Base-by-base conservation (phyloP, 1,140 invertebrate species). In the Neodiprion virginianus region DNA sequence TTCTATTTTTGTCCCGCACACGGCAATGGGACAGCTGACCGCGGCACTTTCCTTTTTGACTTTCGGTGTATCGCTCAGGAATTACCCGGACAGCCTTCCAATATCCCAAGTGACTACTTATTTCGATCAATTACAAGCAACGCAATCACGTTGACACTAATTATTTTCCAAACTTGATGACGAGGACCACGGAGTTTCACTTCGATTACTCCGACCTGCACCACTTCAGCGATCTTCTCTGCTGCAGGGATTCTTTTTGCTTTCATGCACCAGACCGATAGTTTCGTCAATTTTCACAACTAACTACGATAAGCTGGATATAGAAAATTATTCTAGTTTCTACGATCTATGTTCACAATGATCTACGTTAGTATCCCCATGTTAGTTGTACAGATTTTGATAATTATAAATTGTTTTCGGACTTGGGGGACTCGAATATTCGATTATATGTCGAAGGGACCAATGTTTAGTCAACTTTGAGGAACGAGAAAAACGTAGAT, bases 1-100 rank as follows among this genome's bases (percentile, higher is more conserved):
- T 76, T 82, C 82, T 88, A 88, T 86, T 88, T 86, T 85, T 78
- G 72, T 50, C 76, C 28, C 28, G 28, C 28, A 40, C 78, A 70
- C 53, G 53, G 53, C 53, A 5, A 61, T 61, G 11, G 53, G 53
- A 61, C 53, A 61, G 53, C 53, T 61, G 53, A 61, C 53, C 53
- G 14, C 28, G 28, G 28, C 28, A 40, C 53, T 61, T 61, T 61
- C 53, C 53, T 17, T 61, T 9, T 8, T 3, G 8, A 61, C 11
- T 61, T 14, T 40, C 28, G 28, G 28, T 40, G 28, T 40, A 5
- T 40, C 28, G 28, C 28, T 40, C 28, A 40, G 28, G 28, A 40
- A 40, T 40, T 5, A 40, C 28, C 28, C 1, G 28, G 28, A 40
- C 28, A 40, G 28, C 28, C 28, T 40, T 40, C 28, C 28, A 40